Base-by-base conservation (phyloP, 2,888 invertebrate species). In the Drosophila anomelani region DNA sequence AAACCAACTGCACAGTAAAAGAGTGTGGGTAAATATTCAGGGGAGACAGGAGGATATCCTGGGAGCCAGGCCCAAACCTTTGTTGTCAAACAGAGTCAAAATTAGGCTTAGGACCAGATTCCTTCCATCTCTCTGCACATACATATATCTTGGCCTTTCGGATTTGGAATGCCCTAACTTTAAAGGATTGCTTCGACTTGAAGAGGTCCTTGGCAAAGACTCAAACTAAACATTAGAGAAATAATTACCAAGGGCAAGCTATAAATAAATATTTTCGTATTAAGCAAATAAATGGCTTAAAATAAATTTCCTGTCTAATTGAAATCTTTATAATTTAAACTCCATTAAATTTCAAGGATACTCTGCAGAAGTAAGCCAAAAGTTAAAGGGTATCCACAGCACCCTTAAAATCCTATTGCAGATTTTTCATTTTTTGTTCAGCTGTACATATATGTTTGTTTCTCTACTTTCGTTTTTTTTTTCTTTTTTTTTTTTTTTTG, bases 31-130 rank as follows among this genome's bases (percentile, higher is more conserved):
- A 67, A 67, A 68, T 68, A 67, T 68, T 68, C 38, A 8, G 29
- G 29, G 58, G 46, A 29, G 47, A 17, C 29, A 17, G 29, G 8
- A 34, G 47, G 68, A 51, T 38, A 38, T 67, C 51, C 66, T 43
- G 36, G 47, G 26, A 46, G 43, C 12, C 43, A 41, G 23, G 47
- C 34, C 60, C 73, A 39, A 43, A 59, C 59, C 59, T 67, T 59
- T 72, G 72, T 56, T 63, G 55, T 43, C 32, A 29, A 51, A 61
- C 60, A 32, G 57, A 69, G 46, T 57, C 75, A 71, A 76, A 76
- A 75, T 75, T 75, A 75, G 76, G 77, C 75, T 63, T 73, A 71
- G 63, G 64, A 73, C 62, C 41, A 58, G 72, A 58, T 73, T 54
- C 34, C 29, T 20, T 49, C 41, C 51, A 32, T 36, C 17, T 34